These are phyloP conservation scores for Drosophila yooni DNA, from an alignment of 2,888 invertebrate species.

Conservation along the genomic window DNA sequence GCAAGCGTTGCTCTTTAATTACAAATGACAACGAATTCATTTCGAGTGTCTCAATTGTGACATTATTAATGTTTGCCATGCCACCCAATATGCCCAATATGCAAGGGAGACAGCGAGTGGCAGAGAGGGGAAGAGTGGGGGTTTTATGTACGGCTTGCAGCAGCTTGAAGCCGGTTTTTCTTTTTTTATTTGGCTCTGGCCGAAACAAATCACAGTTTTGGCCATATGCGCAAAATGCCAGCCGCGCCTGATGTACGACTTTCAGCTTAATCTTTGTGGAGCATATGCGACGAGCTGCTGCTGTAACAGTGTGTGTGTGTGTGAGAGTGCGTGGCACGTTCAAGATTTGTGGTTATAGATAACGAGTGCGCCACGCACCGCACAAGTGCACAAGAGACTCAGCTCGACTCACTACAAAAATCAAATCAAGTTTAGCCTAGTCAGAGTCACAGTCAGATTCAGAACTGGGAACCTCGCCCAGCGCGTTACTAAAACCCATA, in stretches of 20 bases:
- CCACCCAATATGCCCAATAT: constrained; percentile 75
- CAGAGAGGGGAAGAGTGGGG: neutral
- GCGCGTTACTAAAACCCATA: constrained; percentile 72
- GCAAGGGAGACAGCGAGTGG: constrained; percentile 2
- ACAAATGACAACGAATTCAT: constrained; percentile 82
- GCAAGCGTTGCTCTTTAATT: constrained; percentile 80
- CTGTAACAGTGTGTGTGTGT: constrained; percentile 10
- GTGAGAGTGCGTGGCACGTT: constrained; percentile 63
- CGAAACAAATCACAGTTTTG: constrained; percentile 78
- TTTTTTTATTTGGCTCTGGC: constrained; percentile 36
- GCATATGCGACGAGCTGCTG: constrained; percentile 59
- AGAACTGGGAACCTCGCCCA: constrained; percentile 24
- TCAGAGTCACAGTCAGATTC: constrained; percentile 20
- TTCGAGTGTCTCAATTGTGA: constrained; percentile 83
- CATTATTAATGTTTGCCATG: constrained; percentile 83
- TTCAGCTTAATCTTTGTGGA: constrained; percentile 75
- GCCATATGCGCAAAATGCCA: constrained; percentile 66
- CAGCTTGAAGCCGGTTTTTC: constrained; percentile 58
- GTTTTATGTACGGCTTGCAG: constrained; percentile 31
- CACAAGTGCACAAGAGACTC: constrained; percentile 66
- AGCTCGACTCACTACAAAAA: constrained; percentile 54
- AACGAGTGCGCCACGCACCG: constrained; percentile 69
- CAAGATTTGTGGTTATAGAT: constrained; percentile 81
- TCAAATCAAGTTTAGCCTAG: constrained; percentile 75
- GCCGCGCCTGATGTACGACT: constrained; percentile 75